These are phyloP conservation scores for Melierax canorus DNA, from an alignment of 2,113 vertebrate species.

Conservation along the genomic window DNA sequence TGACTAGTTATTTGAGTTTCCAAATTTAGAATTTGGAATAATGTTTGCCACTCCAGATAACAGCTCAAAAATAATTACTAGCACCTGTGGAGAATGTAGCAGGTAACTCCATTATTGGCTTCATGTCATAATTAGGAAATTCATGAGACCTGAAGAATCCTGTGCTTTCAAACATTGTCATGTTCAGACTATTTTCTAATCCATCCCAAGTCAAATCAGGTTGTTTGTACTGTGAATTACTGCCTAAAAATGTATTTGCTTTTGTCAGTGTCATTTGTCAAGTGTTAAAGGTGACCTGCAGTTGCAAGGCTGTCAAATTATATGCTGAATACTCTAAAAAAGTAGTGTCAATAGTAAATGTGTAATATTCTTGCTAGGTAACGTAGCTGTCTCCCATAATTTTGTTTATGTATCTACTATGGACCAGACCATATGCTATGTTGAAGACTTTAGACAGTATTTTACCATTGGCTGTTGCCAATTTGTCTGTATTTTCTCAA, in stretches of 20 bases:
- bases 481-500: background rate
- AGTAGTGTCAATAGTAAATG: background rate
- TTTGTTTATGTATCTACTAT: background rate
- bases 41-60: background rate
- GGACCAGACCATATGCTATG: background rate
- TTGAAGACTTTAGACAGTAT: background rate
- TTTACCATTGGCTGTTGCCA: background rate
- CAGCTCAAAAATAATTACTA: background rate
- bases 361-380: background rate
- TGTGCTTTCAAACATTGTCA: background rate
- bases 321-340: background rate
- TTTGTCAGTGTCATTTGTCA: slow-evolving; percentile 2
- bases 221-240: background rate
- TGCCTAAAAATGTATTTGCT: background rate
- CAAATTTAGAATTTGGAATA: background rate
- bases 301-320: background rate
- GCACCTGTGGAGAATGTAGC: background rate
- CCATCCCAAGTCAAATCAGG: background rate
- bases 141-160: background rate
- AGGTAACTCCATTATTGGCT: background rate
- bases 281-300: slow-evolving; percentile 16
- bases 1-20: background rate
- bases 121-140: background rate
- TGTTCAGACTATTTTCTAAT: background rate
- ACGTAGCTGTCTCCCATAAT: background rate